These are phyloP conservation scores for Thymelicus sylvestris DNA, from an alignment of 2,888 invertebrate species.

Conservation along the genomic window DNA sequence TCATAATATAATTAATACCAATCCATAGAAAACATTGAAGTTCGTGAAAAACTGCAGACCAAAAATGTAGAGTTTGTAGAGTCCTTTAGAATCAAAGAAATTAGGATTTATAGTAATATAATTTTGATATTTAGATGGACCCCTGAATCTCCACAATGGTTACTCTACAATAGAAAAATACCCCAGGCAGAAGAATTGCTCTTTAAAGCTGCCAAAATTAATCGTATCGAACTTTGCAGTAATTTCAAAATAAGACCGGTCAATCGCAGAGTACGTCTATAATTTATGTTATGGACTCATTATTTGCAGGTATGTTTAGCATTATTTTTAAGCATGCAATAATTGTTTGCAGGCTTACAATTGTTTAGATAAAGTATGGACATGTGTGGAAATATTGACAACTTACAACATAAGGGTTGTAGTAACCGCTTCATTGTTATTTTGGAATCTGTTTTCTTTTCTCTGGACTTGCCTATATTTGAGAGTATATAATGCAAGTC, in stretches of 20 bases:
- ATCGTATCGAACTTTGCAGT: conserved; percentile 62
- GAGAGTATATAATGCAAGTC: conserved; percentile 54
- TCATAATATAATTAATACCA: too few species aligned
- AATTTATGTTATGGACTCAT: conserved; percentile 44
- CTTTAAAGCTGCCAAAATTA: conserved; percentile 63
- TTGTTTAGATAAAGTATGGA: conserved; percentile 66
- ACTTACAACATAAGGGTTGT: conserved; percentile 63
- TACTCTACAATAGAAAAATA: conserved; percentile 68
- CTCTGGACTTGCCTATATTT: conserved; percentile 66
- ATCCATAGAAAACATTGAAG: too few species aligned
- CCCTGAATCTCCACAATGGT: conserved; percentile 79
- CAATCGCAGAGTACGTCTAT: conserved; percentile 75
- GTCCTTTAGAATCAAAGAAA: background rate
- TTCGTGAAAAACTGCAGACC: too few species aligned
- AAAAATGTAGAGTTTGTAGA: too few species aligned
- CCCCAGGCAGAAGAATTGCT: conserved; percentile 62
- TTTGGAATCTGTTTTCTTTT: conserved; percentile 66
- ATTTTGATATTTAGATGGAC: conserved; percentile 57
- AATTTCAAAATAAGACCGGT: conserved; percentile 78
- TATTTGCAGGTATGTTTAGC: background rate
- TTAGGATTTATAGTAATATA: background rate
- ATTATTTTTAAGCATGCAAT: background rate
- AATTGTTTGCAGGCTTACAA: conserved; percentile 67
- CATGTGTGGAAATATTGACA: conserved; percentile 62
- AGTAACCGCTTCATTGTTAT: conserved; percentile 50